Percentiles rank a stretch among this genome's conserved stretches.
phyloP scores from a whole-genome alignment of 2,888 invertebrate species.

The Athalia circularis region DNA sequence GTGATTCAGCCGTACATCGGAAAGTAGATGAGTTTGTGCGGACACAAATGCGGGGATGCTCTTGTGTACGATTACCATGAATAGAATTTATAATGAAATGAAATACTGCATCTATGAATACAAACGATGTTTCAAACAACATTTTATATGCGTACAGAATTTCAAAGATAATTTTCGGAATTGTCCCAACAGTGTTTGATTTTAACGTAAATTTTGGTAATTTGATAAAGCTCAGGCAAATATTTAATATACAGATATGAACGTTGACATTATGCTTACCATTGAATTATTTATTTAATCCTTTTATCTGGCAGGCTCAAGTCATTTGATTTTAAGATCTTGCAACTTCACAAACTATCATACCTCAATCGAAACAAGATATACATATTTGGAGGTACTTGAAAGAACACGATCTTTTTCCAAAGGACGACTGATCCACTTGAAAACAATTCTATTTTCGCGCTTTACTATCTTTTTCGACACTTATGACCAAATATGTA shows the following conservation, averaged over 20 bases:
- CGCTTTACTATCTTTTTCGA: neutral
- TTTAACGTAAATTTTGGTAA: conserved; percentile 1
- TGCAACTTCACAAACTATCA: neutral
- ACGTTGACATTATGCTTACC: conserved; percentile 35
- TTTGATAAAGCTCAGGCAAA: neutral
- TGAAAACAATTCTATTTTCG: neutral
- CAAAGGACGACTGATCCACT: neutral
- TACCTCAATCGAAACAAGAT: too few species aligned
- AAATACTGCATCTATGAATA: too few species aligned
- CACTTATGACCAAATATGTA: neutral
- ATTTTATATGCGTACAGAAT: neutral
- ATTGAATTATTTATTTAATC: conserved; percentile 36
- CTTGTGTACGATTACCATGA: too few species aligned
- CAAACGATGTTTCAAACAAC: too few species aligned
- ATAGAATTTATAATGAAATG: too few species aligned
- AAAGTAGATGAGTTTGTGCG: neutral
- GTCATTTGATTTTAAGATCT: neutral
- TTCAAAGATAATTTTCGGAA: neutral
- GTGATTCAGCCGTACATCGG: neutral
- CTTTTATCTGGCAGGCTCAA: conserved; percentile 32
- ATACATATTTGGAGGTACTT: too few species aligned
- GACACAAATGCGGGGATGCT: too few species aligned
- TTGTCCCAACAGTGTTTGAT: neutral
- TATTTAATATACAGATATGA: conserved; percentile 9
- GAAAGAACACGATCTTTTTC: neutral